Conservation (phyloP, 2,113 vertebrate species). For the Dolichallabes microphthalmus region DNA sequence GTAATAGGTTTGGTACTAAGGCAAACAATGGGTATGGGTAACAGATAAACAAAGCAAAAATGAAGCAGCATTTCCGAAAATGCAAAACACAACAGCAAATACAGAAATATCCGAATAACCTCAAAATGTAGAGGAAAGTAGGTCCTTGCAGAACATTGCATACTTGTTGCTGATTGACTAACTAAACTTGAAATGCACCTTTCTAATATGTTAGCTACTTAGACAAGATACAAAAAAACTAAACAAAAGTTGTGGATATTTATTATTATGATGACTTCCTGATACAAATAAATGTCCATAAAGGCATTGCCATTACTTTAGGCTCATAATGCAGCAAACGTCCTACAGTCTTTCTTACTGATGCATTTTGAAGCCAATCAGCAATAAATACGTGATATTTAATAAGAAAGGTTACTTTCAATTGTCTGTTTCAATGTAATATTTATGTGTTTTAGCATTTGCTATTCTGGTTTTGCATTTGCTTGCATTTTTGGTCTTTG, state of each 20-base stretch:
- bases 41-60: background rate
- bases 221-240: background rate
- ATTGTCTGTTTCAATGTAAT: background rate
- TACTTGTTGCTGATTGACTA: background rate
- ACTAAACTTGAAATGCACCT: background rate
- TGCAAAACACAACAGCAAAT: background rate
- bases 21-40: background rate
- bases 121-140: background rate
- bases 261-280: background rate
- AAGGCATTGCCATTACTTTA: background rate
- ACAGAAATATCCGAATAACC: background rate
- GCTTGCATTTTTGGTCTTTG: background rate
- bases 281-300: background rate
- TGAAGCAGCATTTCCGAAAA: too few relatives aligned
- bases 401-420: background rate
- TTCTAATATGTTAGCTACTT: background rate
- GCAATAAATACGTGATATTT: background rate
- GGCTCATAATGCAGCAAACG: background rate
- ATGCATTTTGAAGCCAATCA: background rate
- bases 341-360: background rate
- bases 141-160: background rate
- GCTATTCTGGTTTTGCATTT: background rate
- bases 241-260: background rate
- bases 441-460: background rate
- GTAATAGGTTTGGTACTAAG: background rate